Evolutionary conservation across 2,797 vertebrate species (phyloP).

Genomic region (Galaxias olidus): DNA sequence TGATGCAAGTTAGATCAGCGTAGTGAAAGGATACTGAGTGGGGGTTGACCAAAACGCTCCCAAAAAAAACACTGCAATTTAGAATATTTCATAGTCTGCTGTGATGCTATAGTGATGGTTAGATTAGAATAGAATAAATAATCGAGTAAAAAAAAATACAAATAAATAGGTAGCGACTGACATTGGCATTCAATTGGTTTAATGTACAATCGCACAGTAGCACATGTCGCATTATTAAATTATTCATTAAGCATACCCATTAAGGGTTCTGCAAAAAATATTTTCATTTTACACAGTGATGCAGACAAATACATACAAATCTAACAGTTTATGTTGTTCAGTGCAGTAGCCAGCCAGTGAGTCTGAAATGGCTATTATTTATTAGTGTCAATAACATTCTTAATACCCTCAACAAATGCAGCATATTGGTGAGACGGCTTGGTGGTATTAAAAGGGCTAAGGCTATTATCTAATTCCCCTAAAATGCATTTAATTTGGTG

Average conservation of each 20-base stretch:
- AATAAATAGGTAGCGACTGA: too few relatives aligned
- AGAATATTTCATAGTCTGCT: too few relatives aligned
- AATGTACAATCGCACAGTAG: too few relatives aligned
- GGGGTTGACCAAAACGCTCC: constrained; percentile 8
- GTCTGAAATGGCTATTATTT: constrained; percentile 28
- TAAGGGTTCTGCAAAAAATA: background rate
- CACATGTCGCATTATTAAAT: too few relatives aligned
- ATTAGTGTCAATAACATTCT: constrained; percentile 24
- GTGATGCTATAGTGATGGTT: too few relatives aligned
- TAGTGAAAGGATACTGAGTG: constrained; percentile 11
- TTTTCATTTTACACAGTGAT: background rate
- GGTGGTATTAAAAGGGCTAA: constrained; percentile 8
- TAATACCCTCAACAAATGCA: constrained; percentile 28
- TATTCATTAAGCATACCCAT: too few relatives aligned
- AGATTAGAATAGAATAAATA: too few relatives aligned
- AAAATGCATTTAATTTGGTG: constrained; percentile 19
- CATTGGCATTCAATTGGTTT: too few relatives aligned
- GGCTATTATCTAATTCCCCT: constrained; percentile 30
- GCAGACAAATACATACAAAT: background rate
- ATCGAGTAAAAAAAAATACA: too few relatives aligned
- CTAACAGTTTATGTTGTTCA: background rate
- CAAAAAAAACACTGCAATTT: constrained; percentile 5
- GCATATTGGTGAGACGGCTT: constrained; percentile 20
- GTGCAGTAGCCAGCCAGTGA: background rate
- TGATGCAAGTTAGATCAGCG: background rate